Percentiles rank a stretch among this genome's conserved stretches.
These are phyloP conservation scores for Progne subis DNA, from an alignment of 2,113 vertebrate species.

Conservation along the genomic window DNA sequence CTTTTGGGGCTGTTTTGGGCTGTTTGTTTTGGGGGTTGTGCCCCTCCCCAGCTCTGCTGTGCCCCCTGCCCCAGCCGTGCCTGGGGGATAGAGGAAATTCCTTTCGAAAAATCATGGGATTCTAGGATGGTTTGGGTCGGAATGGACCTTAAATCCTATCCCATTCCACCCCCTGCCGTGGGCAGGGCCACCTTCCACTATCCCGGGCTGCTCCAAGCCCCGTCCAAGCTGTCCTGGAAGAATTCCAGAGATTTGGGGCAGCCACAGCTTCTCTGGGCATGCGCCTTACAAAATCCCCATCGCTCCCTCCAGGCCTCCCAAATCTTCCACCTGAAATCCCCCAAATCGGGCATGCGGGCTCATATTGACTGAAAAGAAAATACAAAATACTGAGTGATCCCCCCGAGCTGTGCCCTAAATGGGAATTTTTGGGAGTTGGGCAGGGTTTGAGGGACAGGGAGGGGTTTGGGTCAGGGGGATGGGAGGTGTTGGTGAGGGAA, in stretches of 20 bases:
- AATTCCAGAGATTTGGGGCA: background rate
- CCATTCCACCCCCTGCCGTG: accelerated
- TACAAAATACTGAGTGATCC: accelerated
- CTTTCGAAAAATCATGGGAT: background rate
- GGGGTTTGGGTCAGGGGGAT: no score
- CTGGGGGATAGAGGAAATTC: accelerated
- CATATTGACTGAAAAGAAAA: accelerated
- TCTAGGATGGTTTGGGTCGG: background rate
- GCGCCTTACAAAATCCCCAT: accelerated
- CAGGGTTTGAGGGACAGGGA: background rate
- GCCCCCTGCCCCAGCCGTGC: background rate
- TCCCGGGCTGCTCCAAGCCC: background rate
- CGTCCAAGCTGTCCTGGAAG: accelerated
- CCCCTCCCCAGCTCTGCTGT: background rate
- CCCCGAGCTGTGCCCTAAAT: background rate
- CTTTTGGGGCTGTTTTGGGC: no score
- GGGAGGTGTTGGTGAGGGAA: background rate
- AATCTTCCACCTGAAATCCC: background rate
- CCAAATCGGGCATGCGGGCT: accelerated
- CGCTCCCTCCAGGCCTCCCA: background rate
- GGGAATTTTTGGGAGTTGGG: background rate
- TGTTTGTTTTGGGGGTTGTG: background rate
- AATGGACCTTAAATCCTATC: background rate
- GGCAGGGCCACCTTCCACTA: accelerated
- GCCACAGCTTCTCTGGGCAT: background rate